A percentile compares a stretch with the other conserved stretches of the same genome.
Evolutionary conservation across 64 coral and sea anemone genomes (phyloP).

Genomic region (Hydrozoanthus tunicans): DNA sequence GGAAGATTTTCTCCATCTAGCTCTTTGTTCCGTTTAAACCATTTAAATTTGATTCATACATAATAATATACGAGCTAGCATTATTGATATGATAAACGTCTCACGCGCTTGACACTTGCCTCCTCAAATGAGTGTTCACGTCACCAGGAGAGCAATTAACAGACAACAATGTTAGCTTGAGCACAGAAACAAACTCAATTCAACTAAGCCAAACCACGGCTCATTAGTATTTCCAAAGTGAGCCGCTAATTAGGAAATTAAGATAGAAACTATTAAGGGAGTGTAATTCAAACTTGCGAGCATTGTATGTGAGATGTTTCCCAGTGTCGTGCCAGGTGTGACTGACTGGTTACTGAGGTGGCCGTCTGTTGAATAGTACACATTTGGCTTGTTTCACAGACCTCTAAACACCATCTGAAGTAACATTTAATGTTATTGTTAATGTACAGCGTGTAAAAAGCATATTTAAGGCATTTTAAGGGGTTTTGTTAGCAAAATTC

Average conservation of each 20-base stretch:
- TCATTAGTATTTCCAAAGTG: slow-evolving; percentile 65
- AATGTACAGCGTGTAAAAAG: slow-evolving; percentile 39
- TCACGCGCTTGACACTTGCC: slow-evolving; percentile 52
- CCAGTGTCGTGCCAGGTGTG: slow-evolving; percentile 29
- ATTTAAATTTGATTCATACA: slow-evolving; percentile 59
- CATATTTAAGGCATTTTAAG: slow-evolving; percentile 33
- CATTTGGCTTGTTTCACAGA: slow-evolving; percentile 35
- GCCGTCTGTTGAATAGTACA: slow-evolving; percentile 18
- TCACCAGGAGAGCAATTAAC: slow-evolving; percentile 31
- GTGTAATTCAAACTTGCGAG: slow-evolving; percentile 52
- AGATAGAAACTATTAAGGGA: slow-evolving; percentile 52
- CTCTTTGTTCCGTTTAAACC: slow-evolving; percentile 47
- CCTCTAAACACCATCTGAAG: slow-evolving; percentile 36
- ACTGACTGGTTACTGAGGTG: background rate
- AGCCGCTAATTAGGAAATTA: slow-evolving; percentile 66
- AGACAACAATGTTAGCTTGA: slow-evolving; percentile 3
- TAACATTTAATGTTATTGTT: slow-evolving; percentile 47
- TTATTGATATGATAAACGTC: slow-evolving; percentile 58
- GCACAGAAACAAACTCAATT: slow-evolving; percentile 42
- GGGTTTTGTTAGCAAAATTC: slow-evolving; percentile 7
- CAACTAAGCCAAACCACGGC: slow-evolving; percentile 27
- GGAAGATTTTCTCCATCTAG: slow-evolving; percentile 54
- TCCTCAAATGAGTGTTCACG: background rate
- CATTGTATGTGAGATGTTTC: slow-evolving; percentile 7
- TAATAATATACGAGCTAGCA: slow-evolving; percentile 49